Conservation (phyloP, 1,140 invertebrate genomes). For the Scaptomyza montana region DNA sequence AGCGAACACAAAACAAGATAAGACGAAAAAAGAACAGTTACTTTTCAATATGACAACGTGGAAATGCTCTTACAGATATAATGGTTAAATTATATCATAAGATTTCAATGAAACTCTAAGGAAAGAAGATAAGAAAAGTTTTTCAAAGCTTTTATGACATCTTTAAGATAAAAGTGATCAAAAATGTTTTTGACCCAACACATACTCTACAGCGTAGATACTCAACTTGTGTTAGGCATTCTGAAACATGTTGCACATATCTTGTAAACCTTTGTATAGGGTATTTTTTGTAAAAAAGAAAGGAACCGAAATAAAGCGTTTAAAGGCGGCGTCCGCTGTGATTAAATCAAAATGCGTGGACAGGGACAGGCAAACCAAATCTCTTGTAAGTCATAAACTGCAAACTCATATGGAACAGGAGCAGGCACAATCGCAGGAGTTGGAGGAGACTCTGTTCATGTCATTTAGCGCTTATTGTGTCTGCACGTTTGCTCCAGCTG, state of each 20-base stretch:
- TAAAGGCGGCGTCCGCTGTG: constrained; percentile 53
- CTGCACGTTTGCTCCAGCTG: constrained; percentile 64
- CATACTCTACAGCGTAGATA: neutral
- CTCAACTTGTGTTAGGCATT: neutral
- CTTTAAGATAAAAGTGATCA: neutral
- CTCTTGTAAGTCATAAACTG: constrained; percentile 67
- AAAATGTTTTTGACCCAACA: neutral
- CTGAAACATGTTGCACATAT: constrained; percentile 9
- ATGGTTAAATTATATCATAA: neutral
- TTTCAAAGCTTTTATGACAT: neutral
- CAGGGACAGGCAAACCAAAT: constrained; percentile 67
- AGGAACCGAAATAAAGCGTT: constrained; percentile 37
- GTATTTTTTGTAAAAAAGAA: constrained; percentile 11
- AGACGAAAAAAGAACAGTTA: constrained; percentile 4
- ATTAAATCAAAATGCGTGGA: constrained; percentile 69
- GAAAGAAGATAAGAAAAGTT: no score
- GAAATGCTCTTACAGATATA: constrained; percentile 19
- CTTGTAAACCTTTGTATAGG: constrained; percentile 1
- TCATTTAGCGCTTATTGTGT: constrained; percentile 80
- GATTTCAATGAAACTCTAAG: no score
- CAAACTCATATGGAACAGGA: constrained; percentile 66
- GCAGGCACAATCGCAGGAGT: constrained; percentile 18
- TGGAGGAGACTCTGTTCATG: constrained; percentile 38
- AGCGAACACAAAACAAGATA: constrained; percentile 38
- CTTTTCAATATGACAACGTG: neutral